Percentiles rank a stretch among this genome's conserved stretches.
These are phyloP conservation scores for Macaria liturata DNA, from an alignment of 2,888 invertebrate genomes.

Conservation along the genomic window DNA sequence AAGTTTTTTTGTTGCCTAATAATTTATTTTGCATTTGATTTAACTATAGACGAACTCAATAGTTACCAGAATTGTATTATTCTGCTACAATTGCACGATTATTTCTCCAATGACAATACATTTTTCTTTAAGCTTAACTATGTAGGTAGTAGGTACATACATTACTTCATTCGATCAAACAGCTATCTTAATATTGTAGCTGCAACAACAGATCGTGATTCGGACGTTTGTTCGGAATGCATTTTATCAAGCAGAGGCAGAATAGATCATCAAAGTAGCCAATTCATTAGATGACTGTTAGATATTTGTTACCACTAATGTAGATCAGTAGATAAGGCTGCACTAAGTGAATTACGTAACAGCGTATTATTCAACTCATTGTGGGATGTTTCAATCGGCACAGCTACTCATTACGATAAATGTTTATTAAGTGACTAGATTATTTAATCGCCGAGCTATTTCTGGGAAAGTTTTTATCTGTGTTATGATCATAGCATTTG, in stretches of 20 bases:
- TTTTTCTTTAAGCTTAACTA: no score
- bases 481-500: constrained; percentile 2
- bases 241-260: constrained; percentile 40
- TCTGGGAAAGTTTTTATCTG: constrained; percentile 24
- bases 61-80: no score
- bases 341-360: constrained; percentile 55
- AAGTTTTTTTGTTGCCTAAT: no score
- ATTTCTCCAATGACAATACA: no score
- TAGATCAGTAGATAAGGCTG: constrained; percentile 49
- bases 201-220: constrained; percentile 16
- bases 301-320: constrained; percentile 53
- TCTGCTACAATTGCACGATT: no score
- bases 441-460: constrained; percentile 20
- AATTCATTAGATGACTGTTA: constrained; percentile 48
- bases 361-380: constrained; percentile 50
- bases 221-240: constrained; percentile 26
- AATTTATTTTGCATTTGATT: no score
- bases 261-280: constrained; percentile 39
- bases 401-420: constrained; percentile 46
- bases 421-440: constrained; percentile 29
- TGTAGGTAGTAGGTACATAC: no score
- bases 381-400: constrained; percentile 42
- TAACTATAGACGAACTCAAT: no score
- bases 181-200: no score
- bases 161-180: no score